Percentiles rank a stretch among this genome's conserved stretches.
Conservation (phyloP, 2,888 invertebrate genomes). For the Drepana falcataria region DNA sequence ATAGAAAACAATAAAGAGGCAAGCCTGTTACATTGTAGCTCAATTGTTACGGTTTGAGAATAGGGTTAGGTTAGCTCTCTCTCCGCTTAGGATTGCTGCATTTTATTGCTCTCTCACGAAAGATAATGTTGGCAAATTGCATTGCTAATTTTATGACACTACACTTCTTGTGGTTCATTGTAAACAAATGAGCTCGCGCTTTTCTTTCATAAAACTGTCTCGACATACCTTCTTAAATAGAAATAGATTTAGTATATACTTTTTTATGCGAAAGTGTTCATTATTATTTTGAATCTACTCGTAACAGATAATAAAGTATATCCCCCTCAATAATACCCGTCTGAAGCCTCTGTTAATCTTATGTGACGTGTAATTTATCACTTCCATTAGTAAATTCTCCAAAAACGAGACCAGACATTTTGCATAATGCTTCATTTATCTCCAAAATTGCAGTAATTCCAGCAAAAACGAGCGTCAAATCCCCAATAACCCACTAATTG, state of each 20-base stretch:
- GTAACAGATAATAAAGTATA: too few relatives aligned
- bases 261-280: too few relatives aligned
- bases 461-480: not conserved
- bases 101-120: not conserved
- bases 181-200: too few relatives aligned
- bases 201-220: too few relatives aligned
- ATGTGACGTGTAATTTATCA: too few relatives aligned
- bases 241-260: too few relatives aligned
- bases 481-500: slow-evolving; percentile 21
- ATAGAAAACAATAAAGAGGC: slow-evolving; percentile 30
- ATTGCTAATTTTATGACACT: not conserved
- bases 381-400: not conserved
- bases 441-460: not conserved
- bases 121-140: not conserved
- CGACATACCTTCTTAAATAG: too few relatives aligned
- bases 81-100: not conserved
- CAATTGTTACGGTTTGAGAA: slow-evolving; percentile 3
- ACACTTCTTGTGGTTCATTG: too few relatives aligned
- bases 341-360: too few relatives aligned
- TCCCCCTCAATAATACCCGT: too few relatives aligned
- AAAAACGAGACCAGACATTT: not conserved
- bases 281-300: too few relatives aligned
- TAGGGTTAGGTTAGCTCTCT: not conserved
- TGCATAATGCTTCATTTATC: not conserved
- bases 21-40: slow-evolving; percentile 17